Evolutionary conservation across 1,140 invertebrate genomes (phyloP).

Genomic region (Gyrodactylus salaris): DNA sequence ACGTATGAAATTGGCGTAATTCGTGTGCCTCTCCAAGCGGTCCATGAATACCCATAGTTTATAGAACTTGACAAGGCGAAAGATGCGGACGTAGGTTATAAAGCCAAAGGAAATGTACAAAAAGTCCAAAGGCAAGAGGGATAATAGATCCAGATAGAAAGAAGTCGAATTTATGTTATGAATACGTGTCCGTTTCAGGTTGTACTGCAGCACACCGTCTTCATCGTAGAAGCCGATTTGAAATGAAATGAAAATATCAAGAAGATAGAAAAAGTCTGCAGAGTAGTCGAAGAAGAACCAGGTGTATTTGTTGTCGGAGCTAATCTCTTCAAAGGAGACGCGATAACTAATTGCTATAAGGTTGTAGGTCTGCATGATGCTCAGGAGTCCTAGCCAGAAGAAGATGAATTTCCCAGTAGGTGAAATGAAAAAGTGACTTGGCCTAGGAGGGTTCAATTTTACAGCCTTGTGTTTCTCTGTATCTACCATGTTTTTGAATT

Average conservation of each 20-base stretch:
- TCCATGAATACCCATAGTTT: slow-evolving; percentile 94
- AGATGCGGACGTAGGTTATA: slow-evolving; percentile 74
- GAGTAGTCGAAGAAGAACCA: slow-evolving; percentile 91
- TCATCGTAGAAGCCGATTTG: slow-evolving; percentile 44
- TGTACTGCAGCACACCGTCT: slow-evolving; percentile 49
- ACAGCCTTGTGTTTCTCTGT: too few relatives aligned
- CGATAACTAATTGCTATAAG: slow-evolving; percentile 65
- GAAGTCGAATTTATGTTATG: slow-evolving; percentile 95
- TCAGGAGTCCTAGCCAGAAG: slow-evolving; percentile 35
- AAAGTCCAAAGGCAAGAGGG: slow-evolving; percentile 76
- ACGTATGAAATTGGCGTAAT: slow-evolving; percentile 57
- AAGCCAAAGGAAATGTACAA: slow-evolving; percentile 85
- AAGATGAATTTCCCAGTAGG: slow-evolving; percentile 20
- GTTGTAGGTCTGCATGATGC: slow-evolving; percentile 84
- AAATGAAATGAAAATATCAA: slow-evolving; percentile 84
- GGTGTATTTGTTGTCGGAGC: slow-evolving; percentile 37
- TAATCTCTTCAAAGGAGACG: slow-evolving; percentile 62
- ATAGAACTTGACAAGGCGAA: slow-evolving; percentile 85
- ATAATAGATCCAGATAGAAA: slow-evolving; percentile 91
- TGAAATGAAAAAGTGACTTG: slow-evolving; percentile 18
- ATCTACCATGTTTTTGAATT: too few relatives aligned
- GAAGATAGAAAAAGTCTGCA: slow-evolving; percentile 66
- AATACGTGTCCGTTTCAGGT: slow-evolving; percentile 52
- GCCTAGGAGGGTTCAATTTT: too few relatives aligned
- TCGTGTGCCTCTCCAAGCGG: slow-evolving; percentile 77